These are phyloP conservation scores for Moxostoma hubbsi DNA, from an alignment of 2,797 vertebrate genomes.

Conservation along the genomic window DNA sequence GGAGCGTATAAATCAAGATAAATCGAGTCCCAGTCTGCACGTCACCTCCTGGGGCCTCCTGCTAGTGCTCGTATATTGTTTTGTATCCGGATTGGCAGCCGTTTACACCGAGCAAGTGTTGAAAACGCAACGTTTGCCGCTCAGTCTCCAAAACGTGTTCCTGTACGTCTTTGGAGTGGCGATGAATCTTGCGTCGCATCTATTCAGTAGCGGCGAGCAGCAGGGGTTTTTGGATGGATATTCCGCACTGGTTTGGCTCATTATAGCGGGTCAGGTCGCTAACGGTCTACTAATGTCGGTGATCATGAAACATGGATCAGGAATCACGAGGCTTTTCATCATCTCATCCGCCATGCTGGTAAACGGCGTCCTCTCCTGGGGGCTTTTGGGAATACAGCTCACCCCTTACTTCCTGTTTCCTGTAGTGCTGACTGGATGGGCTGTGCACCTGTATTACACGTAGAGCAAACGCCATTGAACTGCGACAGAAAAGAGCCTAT, in stretches of 20 bases:
- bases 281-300: conserved; percentile 94
- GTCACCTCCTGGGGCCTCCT: conserved; percentile 84
- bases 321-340: conserved; percentile 92
- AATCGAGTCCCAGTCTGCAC: conserved; percentile 68
- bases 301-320: conserved; percentile 93
- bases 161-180: conserved; percentile 89
- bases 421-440: conserved; percentile 80
- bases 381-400: conserved; percentile 86
- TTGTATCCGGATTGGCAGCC: conserved; percentile 88
- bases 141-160: conserved; percentile 91
- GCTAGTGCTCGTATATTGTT: conserved; percentile 84
- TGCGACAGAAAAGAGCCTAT: neutral
- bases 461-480: conserved; percentile 42
- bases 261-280: conserved; percentile 86
- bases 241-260: conserved; percentile 79
- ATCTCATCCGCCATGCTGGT: conserved; percentile 94
- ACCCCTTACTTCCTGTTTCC: conserved; percentile 85
- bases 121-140: conserved; percentile 87
- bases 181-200: conserved; percentile 79
- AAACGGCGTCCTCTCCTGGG: conserved; percentile 85
- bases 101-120: conserved; percentile 90
- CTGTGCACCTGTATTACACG: conserved; percentile 88
- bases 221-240: conserved; percentile 85
- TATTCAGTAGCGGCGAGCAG: conserved; percentile 65
- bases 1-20: conserved; percentile 19